phyloP scores from a whole-genome alignment of 2,888 invertebrate genomes.

The Erebia aethiops region DNA sequence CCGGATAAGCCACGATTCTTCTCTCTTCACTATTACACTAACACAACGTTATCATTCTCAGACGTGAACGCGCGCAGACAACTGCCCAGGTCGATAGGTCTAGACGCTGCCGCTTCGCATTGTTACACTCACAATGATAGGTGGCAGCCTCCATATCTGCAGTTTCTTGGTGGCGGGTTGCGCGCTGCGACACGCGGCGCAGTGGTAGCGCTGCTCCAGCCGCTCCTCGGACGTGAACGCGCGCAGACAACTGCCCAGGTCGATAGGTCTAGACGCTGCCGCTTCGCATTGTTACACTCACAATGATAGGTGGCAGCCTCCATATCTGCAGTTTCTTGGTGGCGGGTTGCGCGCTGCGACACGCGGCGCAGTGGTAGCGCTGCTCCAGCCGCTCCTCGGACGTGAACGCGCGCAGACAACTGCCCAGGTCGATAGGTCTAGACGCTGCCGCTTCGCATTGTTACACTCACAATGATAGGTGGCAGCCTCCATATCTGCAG shows the following conservation, averaged over 20 bases:
- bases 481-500: too few species aligned
- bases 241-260: background rate
- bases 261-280: background rate
- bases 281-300: constrained; percentile 56
- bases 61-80: too few species aligned
- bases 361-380: constrained; percentile 92
- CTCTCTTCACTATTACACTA: too few species aligned
- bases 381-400: constrained; percentile 93
- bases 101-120: too few species aligned
- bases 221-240: constrained; percentile 95
- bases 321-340: constrained; percentile 96
- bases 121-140: constrained; percentile 86
- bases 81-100: background rate
- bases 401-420: constrained; percentile 86
- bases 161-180: constrained; percentile 86
- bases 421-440: constrained; percentile 46
- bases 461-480: constrained; percentile 80
- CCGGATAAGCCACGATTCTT: too few species aligned
- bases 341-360: constrained; percentile 90
- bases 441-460: too few species aligned
- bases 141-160: constrained; percentile 95
- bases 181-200: constrained; percentile 89
- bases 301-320: constrained; percentile 94
- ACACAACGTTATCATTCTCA: too few species aligned
- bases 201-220: constrained; percentile 93